Conservation (phyloP, 2,888 invertebrate species). For the Melanargia galathea region DNA sequence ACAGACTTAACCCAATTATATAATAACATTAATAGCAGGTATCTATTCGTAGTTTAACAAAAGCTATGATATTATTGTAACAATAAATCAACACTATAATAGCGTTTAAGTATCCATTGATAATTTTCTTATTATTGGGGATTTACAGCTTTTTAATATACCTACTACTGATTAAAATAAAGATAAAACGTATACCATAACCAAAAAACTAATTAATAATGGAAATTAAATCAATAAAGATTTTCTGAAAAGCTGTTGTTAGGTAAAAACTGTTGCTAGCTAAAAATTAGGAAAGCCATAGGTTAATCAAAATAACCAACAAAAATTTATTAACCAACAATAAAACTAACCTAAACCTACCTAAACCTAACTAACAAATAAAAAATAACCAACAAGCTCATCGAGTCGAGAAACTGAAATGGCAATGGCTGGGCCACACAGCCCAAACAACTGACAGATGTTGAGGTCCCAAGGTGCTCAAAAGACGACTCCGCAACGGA, state of each 20-base stretch:
- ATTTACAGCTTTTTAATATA: not conserved
- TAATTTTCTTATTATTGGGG: conserved; percentile 3
- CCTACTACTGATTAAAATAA: not conserved
- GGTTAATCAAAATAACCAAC: no score
- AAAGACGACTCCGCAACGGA: not conserved
- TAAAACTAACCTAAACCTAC: no score
- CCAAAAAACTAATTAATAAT: not conserved
- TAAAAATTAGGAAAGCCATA: no score
- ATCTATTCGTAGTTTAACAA: conserved; percentile 10
- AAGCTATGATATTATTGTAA: not conserved
- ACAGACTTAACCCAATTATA: conserved; percentile 23
- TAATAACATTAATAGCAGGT: conserved; percentile 6
- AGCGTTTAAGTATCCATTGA: conserved; percentile 9
- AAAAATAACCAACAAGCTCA: not conserved
- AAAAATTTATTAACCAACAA: no score
- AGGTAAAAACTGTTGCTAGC: no score
- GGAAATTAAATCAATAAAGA: not conserved
- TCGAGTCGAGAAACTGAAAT: no score
- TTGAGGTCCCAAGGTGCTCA: not conserved
- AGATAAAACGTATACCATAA: not conserved
- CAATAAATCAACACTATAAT: conserved; percentile 4
- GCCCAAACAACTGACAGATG: not conserved
- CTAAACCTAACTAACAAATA: no score
- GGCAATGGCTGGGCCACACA: no score
- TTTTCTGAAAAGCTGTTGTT: not conserved